These are phyloP conservation scores for Leptothorax acervorum DNA, from an alignment of 2,888 invertebrate species.

Conservation along the genomic window DNA sequence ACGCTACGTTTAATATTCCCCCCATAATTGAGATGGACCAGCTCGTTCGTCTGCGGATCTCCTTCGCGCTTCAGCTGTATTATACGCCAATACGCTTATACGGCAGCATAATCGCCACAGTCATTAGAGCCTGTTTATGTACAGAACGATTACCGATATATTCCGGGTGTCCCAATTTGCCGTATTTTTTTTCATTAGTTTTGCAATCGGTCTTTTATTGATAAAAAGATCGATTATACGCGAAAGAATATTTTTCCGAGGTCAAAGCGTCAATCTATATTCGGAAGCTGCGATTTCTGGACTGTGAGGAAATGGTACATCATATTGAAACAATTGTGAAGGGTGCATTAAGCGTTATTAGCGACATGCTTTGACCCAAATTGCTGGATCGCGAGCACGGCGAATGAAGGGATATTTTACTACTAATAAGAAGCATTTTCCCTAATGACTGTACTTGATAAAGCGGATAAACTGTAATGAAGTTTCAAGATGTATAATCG, in stretches of 20 bases:
- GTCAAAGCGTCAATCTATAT: not conserved
- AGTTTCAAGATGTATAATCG: slow-evolving; percentile 60
- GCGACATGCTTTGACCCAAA: slow-evolving; percentile 52
- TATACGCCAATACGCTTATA: slow-evolving; percentile 64
- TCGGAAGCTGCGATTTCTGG: not conserved
- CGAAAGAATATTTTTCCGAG: not conserved
- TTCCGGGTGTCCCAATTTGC: slow-evolving; percentile 10
- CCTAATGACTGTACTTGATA: slow-evolving; percentile 51
- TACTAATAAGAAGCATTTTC: slow-evolving; percentile 54
- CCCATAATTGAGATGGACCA: slow-evolving; percentile 64
- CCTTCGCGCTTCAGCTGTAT: slow-evolving; percentile 65
- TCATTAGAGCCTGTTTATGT: slow-evolving; percentile 42
- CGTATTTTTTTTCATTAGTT: slow-evolving; percentile 9
- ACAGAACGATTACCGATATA: not conserved
- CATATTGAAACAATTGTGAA: slow-evolving; percentile 31
- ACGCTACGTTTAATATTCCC: slow-evolving; percentile 72
- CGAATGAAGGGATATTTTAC: slow-evolving; percentile 54
- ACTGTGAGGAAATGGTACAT: slow-evolving; percentile 14
- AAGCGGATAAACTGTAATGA: slow-evolving; percentile 33
- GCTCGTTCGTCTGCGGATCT: slow-evolving; percentile 22
- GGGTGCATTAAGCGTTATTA: slow-evolving; percentile 26
- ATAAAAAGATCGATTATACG: not conserved
- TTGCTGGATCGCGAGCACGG: slow-evolving; percentile 42
- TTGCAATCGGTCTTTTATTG: slow-evolving; percentile 2
- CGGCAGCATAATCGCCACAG: slow-evolving; percentile 63